Conservation (phyloP, 2,797 vertebrate species). For the Capromys pilorides region DNA sequence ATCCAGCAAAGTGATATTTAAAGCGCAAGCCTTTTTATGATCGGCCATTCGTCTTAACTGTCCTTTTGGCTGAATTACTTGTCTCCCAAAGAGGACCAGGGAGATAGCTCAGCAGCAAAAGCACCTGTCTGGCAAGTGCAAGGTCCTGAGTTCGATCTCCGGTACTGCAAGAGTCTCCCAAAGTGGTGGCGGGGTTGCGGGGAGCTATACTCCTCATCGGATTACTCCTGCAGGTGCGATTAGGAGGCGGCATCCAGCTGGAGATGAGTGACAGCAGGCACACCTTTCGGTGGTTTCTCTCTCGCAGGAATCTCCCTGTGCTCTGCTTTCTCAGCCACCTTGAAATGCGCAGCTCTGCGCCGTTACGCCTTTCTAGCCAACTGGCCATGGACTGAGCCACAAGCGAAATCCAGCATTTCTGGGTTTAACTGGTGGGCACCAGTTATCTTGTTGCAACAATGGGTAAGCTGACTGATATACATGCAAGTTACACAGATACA, state of each 20-base stretch:
- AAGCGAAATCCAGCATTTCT: not conserved
- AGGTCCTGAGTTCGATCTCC: too few relatives aligned
- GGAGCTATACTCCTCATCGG: not conserved
- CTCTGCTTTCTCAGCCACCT: not conserved
- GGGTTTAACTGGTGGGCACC: not conserved
- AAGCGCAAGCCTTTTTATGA: not conserved
- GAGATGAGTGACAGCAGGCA: not conserved
- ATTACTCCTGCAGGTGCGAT: not conserved
- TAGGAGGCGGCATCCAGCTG: not conserved
- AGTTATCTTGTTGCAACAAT: not conserved
- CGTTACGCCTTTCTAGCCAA: not conserved
- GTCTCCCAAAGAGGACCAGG: not conserved
- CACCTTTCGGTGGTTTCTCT: not conserved
- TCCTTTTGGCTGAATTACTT: not conserved
- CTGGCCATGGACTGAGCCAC: not conserved
- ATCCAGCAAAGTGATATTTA: not conserved
- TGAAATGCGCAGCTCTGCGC: not conserved
- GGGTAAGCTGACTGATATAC: not conserved
- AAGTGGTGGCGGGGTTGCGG: not conserved
- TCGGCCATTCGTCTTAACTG: not conserved
- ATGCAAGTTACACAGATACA: not conserved
- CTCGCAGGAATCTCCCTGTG: not conserved
- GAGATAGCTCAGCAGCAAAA: too few relatives aligned
- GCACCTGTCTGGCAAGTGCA: too few relatives aligned
- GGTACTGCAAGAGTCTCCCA: not conserved